These are phyloP conservation scores for Hemiprocne comata DNA, from an alignment of 2,113 vertebrate species.

Conservation along the genomic window DNA sequence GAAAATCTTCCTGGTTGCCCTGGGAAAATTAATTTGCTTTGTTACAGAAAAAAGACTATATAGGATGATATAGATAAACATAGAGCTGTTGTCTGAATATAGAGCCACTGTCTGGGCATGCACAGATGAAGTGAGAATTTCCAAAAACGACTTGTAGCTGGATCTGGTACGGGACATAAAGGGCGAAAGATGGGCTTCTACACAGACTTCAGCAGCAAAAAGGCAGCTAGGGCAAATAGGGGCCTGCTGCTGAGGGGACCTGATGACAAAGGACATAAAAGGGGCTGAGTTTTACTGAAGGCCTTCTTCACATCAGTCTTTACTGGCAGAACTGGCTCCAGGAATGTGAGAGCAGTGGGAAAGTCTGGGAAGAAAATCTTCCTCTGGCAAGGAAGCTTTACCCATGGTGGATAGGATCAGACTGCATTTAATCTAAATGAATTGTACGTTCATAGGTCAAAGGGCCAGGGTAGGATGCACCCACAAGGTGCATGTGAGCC, in stretches of 20 bases:
- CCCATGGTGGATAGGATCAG: rapidly evolving
- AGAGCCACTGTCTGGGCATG: not conserved
- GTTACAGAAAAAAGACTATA: not conserved
- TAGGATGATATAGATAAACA: not conserved
- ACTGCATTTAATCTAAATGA: not conserved
- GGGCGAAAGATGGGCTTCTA: not conserved
- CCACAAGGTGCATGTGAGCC: not conserved
- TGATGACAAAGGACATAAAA: not conserved
- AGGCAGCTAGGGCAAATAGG: not conserved
- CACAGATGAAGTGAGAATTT: not conserved
- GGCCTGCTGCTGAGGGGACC: not conserved
- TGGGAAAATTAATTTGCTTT: not conserved
- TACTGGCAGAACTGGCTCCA: not conserved
- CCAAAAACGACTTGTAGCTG: not conserved
- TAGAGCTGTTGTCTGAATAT: not conserved
- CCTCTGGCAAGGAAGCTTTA: not conserved
- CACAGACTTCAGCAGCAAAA: not conserved
- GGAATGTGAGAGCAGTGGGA: too few species aligned
- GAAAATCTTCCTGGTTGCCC: not conserved
- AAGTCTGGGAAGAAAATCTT: not conserved
- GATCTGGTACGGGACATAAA: not conserved
- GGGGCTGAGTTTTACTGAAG: not conserved
- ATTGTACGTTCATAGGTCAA: not conserved
- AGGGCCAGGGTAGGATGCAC: not conserved
- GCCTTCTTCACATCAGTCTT: not conserved